A percentile compares a stretch with the other conserved stretches of the same genome.
Conservation (phyloP, 2,888 invertebrate species). For the Drosophila picticornis region DNA sequence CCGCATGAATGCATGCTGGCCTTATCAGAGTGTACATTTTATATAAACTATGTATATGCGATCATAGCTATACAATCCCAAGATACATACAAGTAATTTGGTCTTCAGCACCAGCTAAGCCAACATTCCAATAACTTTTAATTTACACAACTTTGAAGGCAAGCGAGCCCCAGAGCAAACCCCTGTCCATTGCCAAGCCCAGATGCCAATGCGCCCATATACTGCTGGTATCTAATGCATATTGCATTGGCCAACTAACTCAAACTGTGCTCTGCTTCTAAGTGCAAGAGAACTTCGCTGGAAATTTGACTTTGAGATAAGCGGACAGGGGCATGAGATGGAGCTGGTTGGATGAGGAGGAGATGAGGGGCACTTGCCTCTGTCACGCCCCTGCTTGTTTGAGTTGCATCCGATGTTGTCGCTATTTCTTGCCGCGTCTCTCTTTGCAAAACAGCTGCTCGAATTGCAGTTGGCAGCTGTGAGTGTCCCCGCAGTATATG, state of each 20-base stretch:
- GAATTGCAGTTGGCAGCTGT: conserved; percentile 36
- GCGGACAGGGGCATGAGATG: conserved; percentile 9
- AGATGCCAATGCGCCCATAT: not conserved
- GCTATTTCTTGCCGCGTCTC: conserved; percentile 9
- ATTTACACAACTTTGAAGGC: conserved; percentile 48
- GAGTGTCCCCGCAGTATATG: conserved; percentile 46
- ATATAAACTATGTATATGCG: not conserved
- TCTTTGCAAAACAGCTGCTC: conserved; percentile 23
- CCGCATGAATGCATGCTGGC: not conserved
- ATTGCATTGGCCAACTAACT: conserved; percentile 64
- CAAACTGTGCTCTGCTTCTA: conserved; percentile 22
- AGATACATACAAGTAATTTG: conserved; percentile 26
- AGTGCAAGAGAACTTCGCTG: conserved; percentile 34
- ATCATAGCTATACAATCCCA: not conserved
- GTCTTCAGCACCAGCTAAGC: conserved; percentile 18
- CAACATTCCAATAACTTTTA: conserved; percentile 62
- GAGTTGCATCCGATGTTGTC: conserved; percentile 52
- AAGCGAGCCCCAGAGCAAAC: conserved; percentile 13
- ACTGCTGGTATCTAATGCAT: conserved; percentile 53
- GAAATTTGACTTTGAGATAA: conserved; percentile 67
- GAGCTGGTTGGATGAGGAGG: not conserved
- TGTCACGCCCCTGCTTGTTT: conserved; percentile 52
- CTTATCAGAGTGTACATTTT: not conserved
- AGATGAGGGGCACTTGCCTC: conserved; percentile 5
- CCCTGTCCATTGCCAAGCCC: conserved; percentile 11